Evolutionary conservation across 1,140 invertebrate species (phyloP).

Genomic region (Lepidostoma basale): DNA sequence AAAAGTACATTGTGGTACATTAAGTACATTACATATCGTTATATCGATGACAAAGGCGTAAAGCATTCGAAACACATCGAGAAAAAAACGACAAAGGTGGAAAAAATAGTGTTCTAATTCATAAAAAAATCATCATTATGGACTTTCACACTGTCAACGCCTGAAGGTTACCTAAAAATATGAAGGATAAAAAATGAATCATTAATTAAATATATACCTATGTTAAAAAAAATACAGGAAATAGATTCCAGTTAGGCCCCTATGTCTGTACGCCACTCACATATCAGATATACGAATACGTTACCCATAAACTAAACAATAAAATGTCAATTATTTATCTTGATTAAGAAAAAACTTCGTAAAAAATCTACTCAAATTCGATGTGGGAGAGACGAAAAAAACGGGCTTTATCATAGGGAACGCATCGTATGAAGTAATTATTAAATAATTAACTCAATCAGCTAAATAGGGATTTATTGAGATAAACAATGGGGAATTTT

Average conservation of each 20-base stretch:
- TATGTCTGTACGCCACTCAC: constrained; percentile 1
- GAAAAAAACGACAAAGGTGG: too few species aligned
- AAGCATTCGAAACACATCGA: too few species aligned
- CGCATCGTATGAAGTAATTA: neutral
- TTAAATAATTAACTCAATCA: neutral
- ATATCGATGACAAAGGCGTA: too few species aligned
- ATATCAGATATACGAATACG: constrained; percentile 30
- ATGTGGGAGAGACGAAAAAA: constrained; percentile 14
- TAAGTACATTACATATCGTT: too few species aligned
- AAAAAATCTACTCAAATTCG: constrained; percentile 1
- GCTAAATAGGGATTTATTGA: neutral
- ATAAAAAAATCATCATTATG: too few species aligned
- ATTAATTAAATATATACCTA: too few species aligned
- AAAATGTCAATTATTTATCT: constrained; percentile 44
- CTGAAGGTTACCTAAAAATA: too few species aligned
- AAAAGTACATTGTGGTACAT: too few species aligned
- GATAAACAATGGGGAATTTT: neutral
- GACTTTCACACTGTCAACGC: too few species aligned
- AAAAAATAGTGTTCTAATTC: too few species aligned
- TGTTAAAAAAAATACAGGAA: neutral
- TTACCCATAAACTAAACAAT: constrained; percentile 41
- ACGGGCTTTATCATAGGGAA: neutral
- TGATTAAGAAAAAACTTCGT: constrained; percentile 17
- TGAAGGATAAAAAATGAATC: too few species aligned
- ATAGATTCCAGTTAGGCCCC: constrained; percentile 18